Conservation (phyloP, 2,888 invertebrate species). For the Cancer borealis region DNA sequence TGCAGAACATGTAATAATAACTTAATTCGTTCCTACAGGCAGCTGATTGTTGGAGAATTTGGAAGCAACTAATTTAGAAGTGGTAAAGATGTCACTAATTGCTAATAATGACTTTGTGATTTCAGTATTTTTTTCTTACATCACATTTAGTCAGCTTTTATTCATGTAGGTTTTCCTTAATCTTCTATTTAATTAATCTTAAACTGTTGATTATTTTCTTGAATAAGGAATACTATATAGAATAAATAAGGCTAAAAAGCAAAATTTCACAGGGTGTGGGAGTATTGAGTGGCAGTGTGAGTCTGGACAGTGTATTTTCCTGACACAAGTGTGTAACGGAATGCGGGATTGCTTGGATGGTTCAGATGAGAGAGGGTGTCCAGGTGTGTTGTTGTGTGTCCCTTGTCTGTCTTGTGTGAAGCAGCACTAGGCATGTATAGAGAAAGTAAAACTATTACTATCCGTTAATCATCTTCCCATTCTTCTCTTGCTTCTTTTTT, state of each 20-base stretch:
- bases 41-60: not conserved
- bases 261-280: conserved; percentile 58
- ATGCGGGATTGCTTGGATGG: conserved; percentile 87
- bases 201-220: not conserved
- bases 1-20: not conserved
- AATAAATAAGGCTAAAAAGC: not conserved
- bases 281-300: conserved; percentile 68
- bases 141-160: not conserved
- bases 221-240: too few species aligned
- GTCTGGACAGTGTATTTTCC: conserved; percentile 67
- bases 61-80: not conserved
- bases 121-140: not conserved
- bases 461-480: not conserved
- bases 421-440: not conserved
- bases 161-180: not conserved
- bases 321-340: conserved; percentile 83
- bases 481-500: not conserved
- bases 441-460: not conserved
- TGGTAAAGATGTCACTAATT: not conserved
- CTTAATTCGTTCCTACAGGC: not conserved
- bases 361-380: conserved; percentile 84
- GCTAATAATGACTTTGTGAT: not conserved
- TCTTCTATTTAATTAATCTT: not conserved
- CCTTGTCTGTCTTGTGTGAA: not conserved
- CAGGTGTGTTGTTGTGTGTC: conserved; percentile 70